phyloP scores from a whole-genome alignment of 1,140 invertebrate species.

The Papilio glaucus region DNA sequence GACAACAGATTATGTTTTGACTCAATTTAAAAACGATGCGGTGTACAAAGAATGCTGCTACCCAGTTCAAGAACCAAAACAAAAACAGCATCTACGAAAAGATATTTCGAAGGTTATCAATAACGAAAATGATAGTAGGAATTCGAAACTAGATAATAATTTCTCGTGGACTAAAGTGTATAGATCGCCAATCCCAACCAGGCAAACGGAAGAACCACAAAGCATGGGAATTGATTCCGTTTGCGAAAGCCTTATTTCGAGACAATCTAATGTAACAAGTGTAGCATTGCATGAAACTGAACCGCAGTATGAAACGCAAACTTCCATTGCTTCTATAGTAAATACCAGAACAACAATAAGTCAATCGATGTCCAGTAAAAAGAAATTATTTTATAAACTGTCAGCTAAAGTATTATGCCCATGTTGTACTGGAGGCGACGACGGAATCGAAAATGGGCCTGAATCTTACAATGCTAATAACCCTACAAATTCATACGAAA shows the following conservation, averaged over 20 bases:
- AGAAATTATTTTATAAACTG: conserved; percentile 38
- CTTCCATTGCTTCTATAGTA: conserved; percentile 12
- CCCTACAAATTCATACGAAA: conserved; percentile 54
- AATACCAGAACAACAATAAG: conserved; percentile 27
- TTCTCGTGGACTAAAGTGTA: conserved; percentile 65
- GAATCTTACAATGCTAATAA: conserved; percentile 42
- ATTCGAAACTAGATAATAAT: conserved; percentile 35
- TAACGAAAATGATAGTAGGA: conserved; percentile 21
- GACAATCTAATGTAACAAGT: background rate
- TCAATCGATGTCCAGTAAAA: conserved; percentile 39
- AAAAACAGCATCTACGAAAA: conserved; percentile 5
- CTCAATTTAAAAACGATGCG: conserved; percentile 39
- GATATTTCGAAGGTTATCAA: conserved; percentile 6
- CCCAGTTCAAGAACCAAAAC: conserved; percentile 40
- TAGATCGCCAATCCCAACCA: conserved; percentile 53
- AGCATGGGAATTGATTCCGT: conserved; percentile 10
- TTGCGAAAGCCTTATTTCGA: conserved; percentile 3
- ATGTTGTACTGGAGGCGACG: conserved; percentile 62
- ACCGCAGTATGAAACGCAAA: conserved; percentile 20
- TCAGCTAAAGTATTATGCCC: conserved; percentile 60
- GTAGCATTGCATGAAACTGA: background rate
- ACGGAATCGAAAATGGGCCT: conserved; percentile 42
- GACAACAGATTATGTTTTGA: conserved; percentile 27
- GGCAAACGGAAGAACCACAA: conserved; percentile 39
- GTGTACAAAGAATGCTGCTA: conserved; percentile 65